phyloP scores from a whole-genome alignment of 1,140 invertebrate genomes.

The Polyergus mexicanus region DNA sequence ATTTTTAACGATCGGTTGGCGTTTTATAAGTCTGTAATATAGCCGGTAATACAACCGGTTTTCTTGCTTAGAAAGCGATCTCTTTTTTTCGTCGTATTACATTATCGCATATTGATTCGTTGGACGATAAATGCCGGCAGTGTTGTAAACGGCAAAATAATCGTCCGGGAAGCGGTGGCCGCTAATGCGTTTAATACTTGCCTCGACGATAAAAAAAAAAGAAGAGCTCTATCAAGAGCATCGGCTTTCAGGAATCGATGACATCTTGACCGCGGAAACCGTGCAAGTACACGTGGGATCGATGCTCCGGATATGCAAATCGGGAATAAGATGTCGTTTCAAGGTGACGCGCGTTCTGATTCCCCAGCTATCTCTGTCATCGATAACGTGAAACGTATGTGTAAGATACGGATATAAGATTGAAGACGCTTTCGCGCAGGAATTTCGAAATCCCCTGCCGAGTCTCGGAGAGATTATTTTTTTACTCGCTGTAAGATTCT shows the following conservation, averaged over 20 bases:
- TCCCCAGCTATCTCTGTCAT: neutral
- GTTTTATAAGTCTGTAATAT: conserved; percentile 67
- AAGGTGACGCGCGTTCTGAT: conserved; percentile 1
- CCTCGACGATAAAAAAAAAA: neutral
- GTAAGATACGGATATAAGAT: no score
- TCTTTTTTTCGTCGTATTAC: conserved; percentile 47
- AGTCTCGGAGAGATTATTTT: neutral
- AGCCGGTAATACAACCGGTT: conserved; percentile 67
- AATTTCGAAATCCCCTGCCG: neutral
- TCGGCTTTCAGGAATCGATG: conserved; percentile 60
- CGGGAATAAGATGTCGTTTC: conserved; percentile 16
- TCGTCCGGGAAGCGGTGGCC: neutral
- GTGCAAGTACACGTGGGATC: conserved; percentile 45
- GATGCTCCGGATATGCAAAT: conserved; percentile 43
- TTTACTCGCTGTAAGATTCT: neutral
- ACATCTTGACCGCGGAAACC: conserved; percentile 56
- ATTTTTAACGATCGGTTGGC: conserved; percentile 46
- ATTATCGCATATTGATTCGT: conserved; percentile 63
- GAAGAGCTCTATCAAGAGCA: conserved; percentile 7
- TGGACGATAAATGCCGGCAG: conserved; percentile 17
- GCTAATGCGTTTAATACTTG: conserved; percentile 57
- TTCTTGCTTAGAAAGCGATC: conserved; percentile 66
- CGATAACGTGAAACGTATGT: neutral
- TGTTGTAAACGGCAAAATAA: conserved; percentile 60
- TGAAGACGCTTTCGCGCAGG: neutral